Evolutionary conservation across 2,113 vertebrate species (phyloP), one percentile per base, ranked within the genome.

Genomic region (Hyla sarda): DNA sequence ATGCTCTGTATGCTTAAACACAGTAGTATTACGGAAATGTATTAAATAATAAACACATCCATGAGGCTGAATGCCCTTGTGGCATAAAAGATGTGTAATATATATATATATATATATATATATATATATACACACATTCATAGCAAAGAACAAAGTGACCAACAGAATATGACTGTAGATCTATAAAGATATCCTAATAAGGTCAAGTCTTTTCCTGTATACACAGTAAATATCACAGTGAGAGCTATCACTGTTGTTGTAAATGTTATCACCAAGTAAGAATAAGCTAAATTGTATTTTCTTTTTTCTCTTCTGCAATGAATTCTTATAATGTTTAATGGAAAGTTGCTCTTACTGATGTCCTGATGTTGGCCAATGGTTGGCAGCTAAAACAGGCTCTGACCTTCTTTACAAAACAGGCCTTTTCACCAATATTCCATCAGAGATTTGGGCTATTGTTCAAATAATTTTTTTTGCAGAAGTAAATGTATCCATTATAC

Each of bases 1-100:
- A 60, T 80, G 23, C 54, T 60, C 21, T 28, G 54, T 80, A 41
- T 60, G 56, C 60, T 41, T 41, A 80, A 45, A 80, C 23, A 79
- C 10, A 58, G 30, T 56, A 58, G 32, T 1, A 5, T 58, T 79
- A 41, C n/a, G 23, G 47, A 50, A 76, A 45, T 80, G 34, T 60
- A 80, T 62, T 45, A 62, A 5, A 25, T 60, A 60, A 62, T 60
- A 77, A 54, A 32, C 62, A 45, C 34, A 17, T 62, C 37, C 23
- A 32, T 37, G 12, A 60, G 30, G 3, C 52, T 11, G 50, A 34
- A 78, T 78, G 54, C 50, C 23, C n/a, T 54, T 32, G 28, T n/a
- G 45, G 37, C 75, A 76, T 52, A 76, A 32, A 10, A 17, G 16
- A 77, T 77, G 45, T 75, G 73, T 74, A 14, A 50, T 50, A 25